These are phyloP conservation scores for Apodemia hepburni DNA, from an alignment of 2,888 invertebrate species.

Conservation along the genomic window DNA sequence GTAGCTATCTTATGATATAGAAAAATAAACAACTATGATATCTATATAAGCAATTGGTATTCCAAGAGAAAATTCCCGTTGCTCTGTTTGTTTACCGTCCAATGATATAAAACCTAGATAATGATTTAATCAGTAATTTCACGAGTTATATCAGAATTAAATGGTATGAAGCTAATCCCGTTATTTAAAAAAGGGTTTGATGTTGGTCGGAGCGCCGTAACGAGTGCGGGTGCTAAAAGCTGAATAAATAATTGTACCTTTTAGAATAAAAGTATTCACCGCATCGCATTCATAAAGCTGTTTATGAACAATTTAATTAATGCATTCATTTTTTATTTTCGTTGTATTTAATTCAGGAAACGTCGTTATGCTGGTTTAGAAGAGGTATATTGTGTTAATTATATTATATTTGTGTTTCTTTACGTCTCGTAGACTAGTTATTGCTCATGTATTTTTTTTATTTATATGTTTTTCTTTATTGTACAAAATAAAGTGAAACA, in stretches of 20 bases:
- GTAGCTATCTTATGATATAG: no score
- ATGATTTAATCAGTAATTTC: not conserved
- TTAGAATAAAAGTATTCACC: slow-evolving; percentile 35
- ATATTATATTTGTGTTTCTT: not conserved
- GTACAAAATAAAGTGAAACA: no score
- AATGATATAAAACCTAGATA: not conserved
- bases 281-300: slow-evolving; percentile 31
- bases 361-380: not conserved
- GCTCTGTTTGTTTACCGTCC: not conserved
- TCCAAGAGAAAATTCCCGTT: not conserved
- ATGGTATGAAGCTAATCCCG: slow-evolving; percentile 18
- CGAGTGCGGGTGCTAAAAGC: slow-evolving; percentile 32
- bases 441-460: no score
- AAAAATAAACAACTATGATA: no score
- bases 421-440: not conserved
- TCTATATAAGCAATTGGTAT: not conserved
- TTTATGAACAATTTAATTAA: slow-evolving; percentile 33
- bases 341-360: slow-evolving; percentile 12
- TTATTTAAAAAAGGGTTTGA: slow-evolving; percentile 22
- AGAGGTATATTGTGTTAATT: not conserved
- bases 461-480: no score
- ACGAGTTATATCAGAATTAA: slow-evolving; percentile 3
- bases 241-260: slow-evolving; percentile 38
- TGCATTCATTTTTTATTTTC: slow-evolving; percentile 27
- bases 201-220: slow-evolving; percentile 20